phyloP scores from a whole-genome alignment of 1,140 invertebrate genomes.

The Littorina saxatilis region DNA sequence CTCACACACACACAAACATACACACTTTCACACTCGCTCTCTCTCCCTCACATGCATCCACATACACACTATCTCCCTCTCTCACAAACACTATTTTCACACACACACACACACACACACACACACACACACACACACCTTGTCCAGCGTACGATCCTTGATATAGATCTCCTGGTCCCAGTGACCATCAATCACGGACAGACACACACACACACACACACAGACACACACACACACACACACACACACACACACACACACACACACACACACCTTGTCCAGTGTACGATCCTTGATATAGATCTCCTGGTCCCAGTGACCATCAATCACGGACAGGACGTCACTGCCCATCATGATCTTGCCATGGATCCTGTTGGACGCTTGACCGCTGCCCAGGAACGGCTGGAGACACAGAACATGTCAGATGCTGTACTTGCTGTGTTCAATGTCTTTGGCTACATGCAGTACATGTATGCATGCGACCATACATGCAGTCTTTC shows the following conservation, averaged over 20 bases:
- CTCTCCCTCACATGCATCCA: too few species aligned
- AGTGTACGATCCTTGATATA: slow-evolving; percentile 83
- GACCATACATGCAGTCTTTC: background rate
- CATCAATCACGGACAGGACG: slow-evolving; percentile 88
- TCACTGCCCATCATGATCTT: slow-evolving; percentile 92
- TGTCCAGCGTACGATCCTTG: slow-evolving; percentile 79
- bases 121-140: slow-evolving; percentile 38
- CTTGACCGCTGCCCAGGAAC: slow-evolving; percentile 89
- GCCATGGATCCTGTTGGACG: slow-evolving; percentile 87
- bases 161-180: slow-evolving; percentile 93
- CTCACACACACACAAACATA: too few species aligned
- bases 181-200: slow-evolving; percentile 90
- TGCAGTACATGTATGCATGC: too few species aligned
- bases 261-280: slow-evolving; percentile 40
- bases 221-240: too few species aligned
- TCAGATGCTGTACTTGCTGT: too few species aligned
- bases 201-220: too few species aligned
- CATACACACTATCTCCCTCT: too few species aligned
- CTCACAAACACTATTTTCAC: too few species aligned
- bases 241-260: too few species aligned
- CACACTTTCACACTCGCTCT: too few species aligned
- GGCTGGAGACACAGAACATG: slow-evolving; percentile 81
- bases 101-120: too few species aligned
- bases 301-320: slow-evolving; percentile 94
- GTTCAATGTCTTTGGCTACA: too few species aligned